phyloP scores from a whole-genome alignment of 64 coral and sea anemone species.

The Dendrophyllia cribrosa region DNA sequence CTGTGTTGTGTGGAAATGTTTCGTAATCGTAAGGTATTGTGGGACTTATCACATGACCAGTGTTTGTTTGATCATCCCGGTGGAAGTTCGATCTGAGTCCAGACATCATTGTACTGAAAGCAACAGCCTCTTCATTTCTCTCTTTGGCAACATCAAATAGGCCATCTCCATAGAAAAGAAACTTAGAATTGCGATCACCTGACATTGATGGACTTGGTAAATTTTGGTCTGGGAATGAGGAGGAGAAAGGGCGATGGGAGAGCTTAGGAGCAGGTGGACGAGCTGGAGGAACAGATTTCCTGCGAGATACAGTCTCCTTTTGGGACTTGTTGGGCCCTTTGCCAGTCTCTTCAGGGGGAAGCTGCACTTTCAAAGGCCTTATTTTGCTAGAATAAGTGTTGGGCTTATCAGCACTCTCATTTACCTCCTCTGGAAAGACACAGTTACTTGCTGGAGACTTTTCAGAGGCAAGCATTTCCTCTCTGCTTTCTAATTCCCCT shows the following conservation, averaged over 20 bases:
- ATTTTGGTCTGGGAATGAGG: conserved; percentile 9
- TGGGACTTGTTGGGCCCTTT: neutral
- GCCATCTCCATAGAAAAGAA: conserved; percentile 75
- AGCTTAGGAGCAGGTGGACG: conserved; percentile 17
- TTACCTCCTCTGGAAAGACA: conserved; percentile 17
- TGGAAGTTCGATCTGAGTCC: conserved; percentile 77
- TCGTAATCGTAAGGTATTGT: conserved; percentile 84
- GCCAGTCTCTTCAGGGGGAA: neutral
- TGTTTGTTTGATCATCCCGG: conserved; percentile 74
- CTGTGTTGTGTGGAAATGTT: conserved; percentile 68
- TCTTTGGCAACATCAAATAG: conserved; percentile 97
- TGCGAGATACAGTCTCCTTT: neutral
- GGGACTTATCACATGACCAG: conserved; percentile 91
- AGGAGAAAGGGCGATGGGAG: conserved; percentile 51
- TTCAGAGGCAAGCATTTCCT: neutral
- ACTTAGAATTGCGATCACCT: conserved; percentile 40
- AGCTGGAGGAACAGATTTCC: conserved; percentile 2
- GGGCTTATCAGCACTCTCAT: neutral
- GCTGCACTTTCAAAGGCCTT: conserved; percentile 21
- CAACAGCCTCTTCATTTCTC: conserved; percentile 90
- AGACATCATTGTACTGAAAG: conserved; percentile 83
- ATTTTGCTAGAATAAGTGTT: neutral
- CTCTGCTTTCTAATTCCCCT: conserved; percentile 6
- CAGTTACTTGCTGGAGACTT: neutral
- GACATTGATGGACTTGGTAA: conserved; percentile 38